Evolutionary conservation across 2,113 vertebrate species (phyloP).

Genomic region (Pluvialis apricaria): DNA sequence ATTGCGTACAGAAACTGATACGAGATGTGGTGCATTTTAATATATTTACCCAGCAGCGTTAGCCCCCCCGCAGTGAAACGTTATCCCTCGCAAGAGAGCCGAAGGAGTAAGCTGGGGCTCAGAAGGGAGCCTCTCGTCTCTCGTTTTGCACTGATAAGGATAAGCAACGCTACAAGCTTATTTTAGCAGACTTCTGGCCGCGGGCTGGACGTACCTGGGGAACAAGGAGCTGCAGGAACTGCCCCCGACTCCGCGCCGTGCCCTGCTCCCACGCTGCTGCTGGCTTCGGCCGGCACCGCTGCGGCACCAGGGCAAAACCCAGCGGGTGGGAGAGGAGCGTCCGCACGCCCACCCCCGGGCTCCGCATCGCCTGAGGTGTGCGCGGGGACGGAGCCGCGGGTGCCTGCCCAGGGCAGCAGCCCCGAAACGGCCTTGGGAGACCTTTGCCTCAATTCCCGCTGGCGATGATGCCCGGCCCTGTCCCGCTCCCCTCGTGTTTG

Average conservation of each 20-base stretch:
- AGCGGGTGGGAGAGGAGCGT: too few relatives aligned
- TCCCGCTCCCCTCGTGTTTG: not conserved
- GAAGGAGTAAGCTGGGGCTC: not conserved
- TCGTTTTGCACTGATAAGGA: not conserved
- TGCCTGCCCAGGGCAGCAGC: not conserved
- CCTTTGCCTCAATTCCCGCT: not conserved
- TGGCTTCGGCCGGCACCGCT: too few relatives aligned
- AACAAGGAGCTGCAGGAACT: too few relatives aligned
- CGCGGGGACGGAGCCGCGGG: too few relatives aligned
- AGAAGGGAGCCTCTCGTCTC: not conserved
- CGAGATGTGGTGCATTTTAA: not conserved
- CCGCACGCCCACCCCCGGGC: too few relatives aligned
- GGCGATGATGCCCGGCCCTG: accelerated
- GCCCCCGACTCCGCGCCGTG: too few relatives aligned
- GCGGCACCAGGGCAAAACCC: too few relatives aligned
- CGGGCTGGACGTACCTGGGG: not conserved
- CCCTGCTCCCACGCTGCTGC: too few relatives aligned
- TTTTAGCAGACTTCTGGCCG: not conserved
- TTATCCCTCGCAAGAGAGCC: not conserved
- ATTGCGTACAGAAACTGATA: not conserved
- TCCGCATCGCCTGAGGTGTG: too few relatives aligned
- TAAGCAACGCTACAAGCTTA: not conserved
- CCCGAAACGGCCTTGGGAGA: not conserved
- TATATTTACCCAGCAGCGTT: not conserved
- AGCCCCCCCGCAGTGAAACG: not conserved